Base-by-base conservation (phyloP, 2,797 vertebrate genomes). In the Sciaenops ocellatus region DNA sequence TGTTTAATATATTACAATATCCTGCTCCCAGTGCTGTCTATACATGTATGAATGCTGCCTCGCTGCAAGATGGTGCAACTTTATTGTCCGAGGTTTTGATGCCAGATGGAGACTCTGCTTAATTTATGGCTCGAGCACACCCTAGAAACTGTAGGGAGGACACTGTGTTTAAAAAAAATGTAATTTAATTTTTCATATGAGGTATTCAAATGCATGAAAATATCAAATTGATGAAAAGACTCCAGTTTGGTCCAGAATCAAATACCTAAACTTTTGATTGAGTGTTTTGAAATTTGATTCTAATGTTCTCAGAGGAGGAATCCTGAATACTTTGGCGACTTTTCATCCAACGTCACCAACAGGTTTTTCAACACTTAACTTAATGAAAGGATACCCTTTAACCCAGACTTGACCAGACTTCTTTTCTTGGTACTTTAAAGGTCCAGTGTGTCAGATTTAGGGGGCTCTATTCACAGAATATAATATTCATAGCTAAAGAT, bases 1-100 rank as follows among this genome's bases (percentile, higher is more conserved):
- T n/a, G 74, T 73, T 79, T 82, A 79, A 88, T 50, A 38, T 76
- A 52, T 76, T 57, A 69, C 75, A 61, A 11, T 77, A 47, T 74
- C 16, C 28, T 30, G 51, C 63, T 26, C 26, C 5, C 38, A 67
- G 34, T 50, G 67, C 24, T 3, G 67, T 44, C 71, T 20, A 2
- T 41, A 47, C 42, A 50, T 62, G 17, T 67, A 51, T 62, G 80
- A 69, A 46, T 9, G 1, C 44, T 41, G 56, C 54, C 22, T 76
- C 10, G 0, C 18, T 74, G 66, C 61, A 76, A 55, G 28, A 67
- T 67, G 71, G 52, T 72, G 77, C 52, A 71, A 55, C 64, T 77
- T 57, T 17, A 79, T 73, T 26, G 1, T 62, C 66, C 42, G 48
- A 47, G 28, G 38, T 62, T 57, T 52, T 38, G 18, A 47, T 59